Conservation (phyloP, 2,888 invertebrate species). For the Peribatodes rhomboidaria region DNA sequence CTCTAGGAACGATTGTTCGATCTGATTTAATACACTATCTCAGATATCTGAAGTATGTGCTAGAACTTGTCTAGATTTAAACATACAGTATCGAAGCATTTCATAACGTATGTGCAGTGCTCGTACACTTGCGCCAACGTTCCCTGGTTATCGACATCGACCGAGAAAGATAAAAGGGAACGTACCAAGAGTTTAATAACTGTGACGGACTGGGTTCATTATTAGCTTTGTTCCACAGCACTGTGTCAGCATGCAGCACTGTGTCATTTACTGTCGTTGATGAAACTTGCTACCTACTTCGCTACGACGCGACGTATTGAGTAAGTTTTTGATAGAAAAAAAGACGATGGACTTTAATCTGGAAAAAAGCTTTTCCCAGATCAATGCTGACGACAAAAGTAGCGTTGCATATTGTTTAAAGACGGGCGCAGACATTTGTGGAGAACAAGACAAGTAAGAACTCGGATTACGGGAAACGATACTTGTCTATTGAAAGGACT, state of each 20-base stretch:
- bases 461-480: background rate
- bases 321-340: background rate
- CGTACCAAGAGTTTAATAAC: slow-evolving; percentile 43
- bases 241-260: background rate
- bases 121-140: slow-evolving; percentile 8
- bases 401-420: background rate
- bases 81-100: slow-evolving; percentile 8
- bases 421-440: background rate
- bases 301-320: too few relatives aligned
- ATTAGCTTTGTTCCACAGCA: too few relatives aligned
- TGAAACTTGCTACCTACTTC: background rate
- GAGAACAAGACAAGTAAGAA: background rate
- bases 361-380: background rate
- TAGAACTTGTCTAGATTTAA: slow-evolving; percentile 21
- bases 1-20: background rate
- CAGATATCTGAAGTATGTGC: slow-evolving; percentile 13
- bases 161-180: slow-evolving; percentile 62
- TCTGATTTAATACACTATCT: slow-evolving; percentile 17
- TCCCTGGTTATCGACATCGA: slow-evolving; percentile 57
- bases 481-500: slow-evolving; percentile 5
- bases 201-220: slow-evolving; percentile 35
- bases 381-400: background rate
- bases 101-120: slow-evolving; percentile 3
- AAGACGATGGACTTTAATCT: background rate
- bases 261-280: slow-evolving; percentile 19